These are phyloP conservation scores for Parnassius apollo DNA, from an alignment of 2,888 invertebrate species.

Conservation along the genomic window DNA sequence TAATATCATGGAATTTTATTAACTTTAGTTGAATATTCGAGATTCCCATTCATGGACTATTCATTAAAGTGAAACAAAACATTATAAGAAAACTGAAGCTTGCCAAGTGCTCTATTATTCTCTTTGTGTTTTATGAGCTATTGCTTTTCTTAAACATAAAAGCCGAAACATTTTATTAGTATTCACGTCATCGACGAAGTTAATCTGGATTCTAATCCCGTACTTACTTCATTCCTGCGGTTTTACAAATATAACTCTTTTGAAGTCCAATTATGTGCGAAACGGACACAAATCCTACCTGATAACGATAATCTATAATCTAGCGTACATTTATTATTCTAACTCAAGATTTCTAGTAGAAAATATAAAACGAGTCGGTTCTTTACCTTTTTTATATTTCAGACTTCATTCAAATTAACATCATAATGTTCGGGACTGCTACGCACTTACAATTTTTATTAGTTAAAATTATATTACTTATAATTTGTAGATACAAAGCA, in stretches of 20 bases:
- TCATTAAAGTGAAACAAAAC: too few relatives aligned
- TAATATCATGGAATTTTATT: too few relatives aligned
- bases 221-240: slow-evolving; percentile 43
- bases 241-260: slow-evolving; percentile 38
- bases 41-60: too few relatives aligned
- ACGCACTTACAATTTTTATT: slow-evolving; percentile 34
- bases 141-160: background rate
- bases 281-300: slow-evolving; percentile 35
- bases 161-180: slow-evolving; percentile 38
- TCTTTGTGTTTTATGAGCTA: too few relatives aligned
- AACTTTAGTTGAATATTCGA: too few relatives aligned
- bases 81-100: too few relatives aligned
- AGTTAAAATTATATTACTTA: slow-evolving; percentile 37
- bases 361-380: slow-evolving; percentile 7
- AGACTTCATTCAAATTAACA: background rate
- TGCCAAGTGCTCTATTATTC: too few relatives aligned
- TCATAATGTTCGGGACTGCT: slow-evolving; percentile 21
- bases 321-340: slow-evolving; percentile 20
- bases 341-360: slow-evolving; percentile 1
- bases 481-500: slow-evolving; percentile 39
- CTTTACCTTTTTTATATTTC: background rate
- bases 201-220: slow-evolving; percentile 73
- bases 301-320: slow-evolving; percentile 35
- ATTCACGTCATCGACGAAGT: slow-evolving; percentile 56
- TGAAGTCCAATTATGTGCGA: slow-evolving; percentile 43